Evolutionary conservation across 2,888 invertebrate genomes (phyloP), one percentile per base, ranked within the genome.

Genomic region (Torymus tubicola): DNA sequence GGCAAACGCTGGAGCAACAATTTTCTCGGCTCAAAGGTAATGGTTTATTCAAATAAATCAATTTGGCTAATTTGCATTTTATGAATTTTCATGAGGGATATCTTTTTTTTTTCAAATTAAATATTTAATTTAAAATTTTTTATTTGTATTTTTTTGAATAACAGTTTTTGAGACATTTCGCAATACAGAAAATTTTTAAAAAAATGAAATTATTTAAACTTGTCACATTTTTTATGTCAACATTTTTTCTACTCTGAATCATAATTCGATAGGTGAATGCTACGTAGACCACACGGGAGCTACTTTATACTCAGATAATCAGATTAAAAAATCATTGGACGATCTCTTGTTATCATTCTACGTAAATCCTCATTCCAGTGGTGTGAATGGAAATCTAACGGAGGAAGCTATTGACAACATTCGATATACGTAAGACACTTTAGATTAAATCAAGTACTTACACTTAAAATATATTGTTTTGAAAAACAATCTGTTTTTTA

Each of bases 251-350:
- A 61, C 42, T n/a, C 14, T 58, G 12, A 67, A 52, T 55, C 55
- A 55, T 50, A 58, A 57, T 53, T 60, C 18, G 18, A 50, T 76
- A 95, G 96, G 93, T 81, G 93, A 93, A 86, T 94, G 93, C 86
- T 98, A 98, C 90, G 92, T 98, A 87, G 98, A 98, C 90, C 96
- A 98, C 93, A 96, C 96, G 58, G 98, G 97, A 11, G 93, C 97
- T 13, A 95, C 96, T 10, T 91, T 98, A 70, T 98, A 97, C 89
- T 94, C 96, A 5, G 93, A 95, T 88, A 93, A 92, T 84, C 96
- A 97, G 91, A 92, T 98, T 42, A 91, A 93, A 81, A 91, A 92
- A 58, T 91, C 95, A 14, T 92, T 93, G 77, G 90, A 93, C 69
- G 95, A 97, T 87, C 91, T 98, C 50, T 91, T 93, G 64, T 91